Base-by-base conservation (phyloP, 2,113 vertebrate species). In the Argyrosomus japonicus region DNA sequence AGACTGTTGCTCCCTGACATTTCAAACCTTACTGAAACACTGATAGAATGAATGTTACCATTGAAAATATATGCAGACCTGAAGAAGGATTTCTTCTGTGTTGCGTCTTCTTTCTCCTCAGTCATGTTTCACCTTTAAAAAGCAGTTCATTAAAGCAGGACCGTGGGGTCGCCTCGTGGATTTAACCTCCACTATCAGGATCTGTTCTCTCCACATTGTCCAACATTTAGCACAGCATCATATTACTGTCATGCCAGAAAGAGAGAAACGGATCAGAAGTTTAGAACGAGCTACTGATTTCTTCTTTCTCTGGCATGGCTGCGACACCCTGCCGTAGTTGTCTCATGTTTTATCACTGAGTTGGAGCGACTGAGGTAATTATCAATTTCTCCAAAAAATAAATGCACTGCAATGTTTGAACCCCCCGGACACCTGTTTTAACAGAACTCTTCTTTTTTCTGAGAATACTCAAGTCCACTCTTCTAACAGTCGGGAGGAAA, bases 21-120 rank as follows among this genome's bases (percentile, higher is more conserved):
- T 93, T 90, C 76, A 89, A 83, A 84, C 81, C 58, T 87, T 79
- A 78, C 81, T 78, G 83, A 91, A 87, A 77, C 87, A 91, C 92
- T 89, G 87, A 89, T 90, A 74, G 83, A 90, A 89, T 85, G 93
- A 95, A 93, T 94, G 93, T 94, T 86, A 85, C 73, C 82, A 77
- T 72, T 90, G 85, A 93, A 94, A 96, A 91, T 94, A 94, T 93
- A 95, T 94, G 94, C 94, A 95, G 93, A 93, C 81, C 81, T 91
- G 85, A 90, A 88, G 75, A 84, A 83, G 85, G 81, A 77, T 57
- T 60, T 40, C 27, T 4, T 58, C 25, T 82, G 82, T 89, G 76
- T 87, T 73, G 75, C 32, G 81, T 90, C 64, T 90, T 84, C 72
- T 88, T 91, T 90, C 64, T 74, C 11, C 50, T 27, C 3, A 40